Percentiles rank a stretch among this genome's conserved stretches.
These are phyloP conservation scores for Cephus spinipes DNA, from an alignment of 2,888 invertebrate genomes.

Conservation along the genomic window DNA sequence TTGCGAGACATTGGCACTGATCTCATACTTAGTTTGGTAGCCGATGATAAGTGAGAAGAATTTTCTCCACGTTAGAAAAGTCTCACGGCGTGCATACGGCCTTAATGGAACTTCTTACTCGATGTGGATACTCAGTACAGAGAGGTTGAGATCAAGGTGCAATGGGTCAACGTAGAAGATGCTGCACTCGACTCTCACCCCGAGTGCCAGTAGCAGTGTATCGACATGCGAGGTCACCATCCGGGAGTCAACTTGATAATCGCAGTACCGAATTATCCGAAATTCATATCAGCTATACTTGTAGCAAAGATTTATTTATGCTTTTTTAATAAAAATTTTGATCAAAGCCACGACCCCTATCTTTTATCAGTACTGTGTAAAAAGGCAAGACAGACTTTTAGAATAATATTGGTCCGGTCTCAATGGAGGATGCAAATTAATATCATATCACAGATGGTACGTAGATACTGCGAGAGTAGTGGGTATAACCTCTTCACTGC, in stretches of 20 bases:
- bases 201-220: constrained; percentile 6
- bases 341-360: neutral
- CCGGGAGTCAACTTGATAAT: neutral
- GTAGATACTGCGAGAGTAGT: no score
- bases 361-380: no score
- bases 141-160: constrained; percentile 18
- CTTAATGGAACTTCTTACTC: neutral
- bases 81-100: neutral
- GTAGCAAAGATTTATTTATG: neutral
- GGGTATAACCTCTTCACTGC: constrained; percentile 7
- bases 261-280: neutral
- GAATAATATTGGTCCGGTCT: no score
- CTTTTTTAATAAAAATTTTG: neutral
- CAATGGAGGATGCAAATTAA: no score
- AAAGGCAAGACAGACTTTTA: no score
- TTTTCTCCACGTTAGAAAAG: neutral
- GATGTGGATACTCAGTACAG: neutral
- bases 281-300: neutral
- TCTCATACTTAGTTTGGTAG: neutral
- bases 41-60: neutral
- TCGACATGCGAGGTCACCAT: constrained; percentile 22
- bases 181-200: constrained; percentile 18
- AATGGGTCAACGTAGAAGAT: constrained; percentile 22
- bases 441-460: no score
- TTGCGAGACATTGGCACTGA: neutral